A percentile compares a stretch with the other conserved stretches of the same genome.
Conservation (phyloP, 2,797 vertebrate genomes). For the Arrhamphus sclerolepis region DNA sequence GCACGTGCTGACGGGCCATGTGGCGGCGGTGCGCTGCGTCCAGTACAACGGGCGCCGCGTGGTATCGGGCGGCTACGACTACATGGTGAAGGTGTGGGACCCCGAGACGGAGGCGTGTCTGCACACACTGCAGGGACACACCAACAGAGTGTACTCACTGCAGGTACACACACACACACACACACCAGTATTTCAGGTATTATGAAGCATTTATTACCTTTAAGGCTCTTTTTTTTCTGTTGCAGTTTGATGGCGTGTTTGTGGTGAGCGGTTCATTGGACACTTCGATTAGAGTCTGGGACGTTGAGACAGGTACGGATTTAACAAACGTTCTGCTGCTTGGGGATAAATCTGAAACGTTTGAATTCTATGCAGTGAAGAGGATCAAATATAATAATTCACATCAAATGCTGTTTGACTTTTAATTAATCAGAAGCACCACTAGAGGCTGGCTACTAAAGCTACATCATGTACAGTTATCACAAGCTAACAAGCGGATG, state of each 20-base stretch:
- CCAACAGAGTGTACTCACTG: slow-evolving; percentile 93
- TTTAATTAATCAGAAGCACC: no score
- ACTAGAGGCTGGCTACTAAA: no score
- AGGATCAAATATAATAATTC: no score
- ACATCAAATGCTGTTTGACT: no score
- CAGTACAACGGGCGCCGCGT: slow-evolving; percentile 93
- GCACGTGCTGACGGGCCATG: slow-evolving; percentile 92
- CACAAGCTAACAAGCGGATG: no score
- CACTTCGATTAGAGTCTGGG: slow-evolving; percentile 95
- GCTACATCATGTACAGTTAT: no score
- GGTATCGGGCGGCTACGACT: slow-evolving; percentile 94
- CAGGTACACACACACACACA: slow-evolving; percentile 79
- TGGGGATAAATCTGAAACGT: no score
- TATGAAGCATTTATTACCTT: no score
- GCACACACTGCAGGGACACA: slow-evolving; percentile 95
- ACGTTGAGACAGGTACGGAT: slow-evolving; percentile 84
- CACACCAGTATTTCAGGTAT: not conserved
- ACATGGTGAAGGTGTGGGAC: slow-evolving; percentile 98
- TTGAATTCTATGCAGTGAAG: no score
- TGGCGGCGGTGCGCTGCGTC: slow-evolving; percentile 93
- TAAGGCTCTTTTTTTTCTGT: not conserved
- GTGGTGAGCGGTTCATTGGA: slow-evolving; percentile 95
- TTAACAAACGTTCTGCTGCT: not conserved
- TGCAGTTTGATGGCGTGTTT: slow-evolving; percentile 90
- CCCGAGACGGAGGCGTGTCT: slow-evolving; percentile 93